Evolutionary conservation across 2,113 vertebrate genomes (phyloP).

Genomic region (Calyptommatus sinebrachiatus): DNA sequence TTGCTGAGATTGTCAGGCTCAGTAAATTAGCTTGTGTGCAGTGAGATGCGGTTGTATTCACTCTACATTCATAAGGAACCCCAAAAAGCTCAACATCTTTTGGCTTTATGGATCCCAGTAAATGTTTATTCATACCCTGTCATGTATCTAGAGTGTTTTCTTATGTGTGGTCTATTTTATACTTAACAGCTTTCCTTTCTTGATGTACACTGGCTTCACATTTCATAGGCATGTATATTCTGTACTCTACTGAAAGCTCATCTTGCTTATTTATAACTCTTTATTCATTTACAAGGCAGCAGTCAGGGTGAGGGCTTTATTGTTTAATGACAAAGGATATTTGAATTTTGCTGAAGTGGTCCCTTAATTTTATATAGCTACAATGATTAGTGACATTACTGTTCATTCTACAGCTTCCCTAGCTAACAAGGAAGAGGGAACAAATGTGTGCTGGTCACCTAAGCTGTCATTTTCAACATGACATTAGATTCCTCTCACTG

Average conservation of each 20-base stretch:
- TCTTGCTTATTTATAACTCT: not conserved
- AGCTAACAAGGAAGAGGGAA: slow-evolving; percentile 4
- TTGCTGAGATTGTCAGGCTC: fast-evolving
- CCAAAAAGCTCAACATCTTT: fast-evolving
- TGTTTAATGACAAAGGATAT: slow-evolving; percentile 16
- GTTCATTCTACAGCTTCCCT: not conserved
- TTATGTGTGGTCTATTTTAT: fast-evolving
- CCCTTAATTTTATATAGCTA: slow-evolving; percentile 23
- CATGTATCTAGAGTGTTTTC: not conserved
- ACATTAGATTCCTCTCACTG: not conserved
- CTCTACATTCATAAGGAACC: fast-evolving
- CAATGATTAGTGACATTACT: not conserved
- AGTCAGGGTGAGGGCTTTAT: slow-evolving; percentile 3
- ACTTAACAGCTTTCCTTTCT: not conserved
- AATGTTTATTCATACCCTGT: not conserved
- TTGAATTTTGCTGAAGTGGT: fast-evolving
- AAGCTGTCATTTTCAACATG: not conserved
- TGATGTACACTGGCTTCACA: fast-evolving
- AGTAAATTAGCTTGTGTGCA: not conserved
- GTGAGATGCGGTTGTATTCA: not conserved
- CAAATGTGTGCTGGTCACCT: not conserved
- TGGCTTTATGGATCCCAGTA: not conserved
- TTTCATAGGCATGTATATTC: fast-evolving
- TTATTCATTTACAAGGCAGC: not conserved
- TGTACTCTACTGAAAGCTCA: not conserved